These are phyloP conservation scores for Passerculus sandwichensis DNA, from an alignment of 2,797 vertebrate genomes.

Conservation along the genomic window DNA sequence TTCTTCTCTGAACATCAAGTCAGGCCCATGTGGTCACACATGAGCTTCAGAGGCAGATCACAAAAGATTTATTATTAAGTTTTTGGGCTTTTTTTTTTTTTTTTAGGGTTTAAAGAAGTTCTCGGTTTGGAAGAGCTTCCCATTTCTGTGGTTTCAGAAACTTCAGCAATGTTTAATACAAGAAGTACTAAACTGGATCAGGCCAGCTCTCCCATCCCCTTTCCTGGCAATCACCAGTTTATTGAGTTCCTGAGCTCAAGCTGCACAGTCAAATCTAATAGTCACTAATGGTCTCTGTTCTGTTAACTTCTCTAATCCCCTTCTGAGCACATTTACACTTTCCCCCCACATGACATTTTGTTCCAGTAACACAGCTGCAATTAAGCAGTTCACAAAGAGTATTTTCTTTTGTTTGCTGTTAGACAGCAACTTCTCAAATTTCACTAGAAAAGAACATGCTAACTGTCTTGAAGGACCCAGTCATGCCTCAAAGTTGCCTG, in stretches of 20 bases:
- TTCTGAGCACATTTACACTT: not conserved
- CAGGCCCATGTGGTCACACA: not conserved
- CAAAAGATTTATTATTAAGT: not conserved
- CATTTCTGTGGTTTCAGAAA: not conserved
- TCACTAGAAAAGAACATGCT: not conserved
- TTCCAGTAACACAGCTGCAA: not conserved
- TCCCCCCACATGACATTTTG: not conserved
- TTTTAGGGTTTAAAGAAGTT: not conserved
- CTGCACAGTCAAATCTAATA: not conserved
- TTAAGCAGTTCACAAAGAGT: not conserved
- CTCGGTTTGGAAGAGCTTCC: not conserved
- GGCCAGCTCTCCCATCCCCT: not conserved
- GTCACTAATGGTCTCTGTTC: not conserved
- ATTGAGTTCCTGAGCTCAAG: not conserved
- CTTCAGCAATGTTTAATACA: not conserved
- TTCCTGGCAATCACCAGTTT: not conserved
- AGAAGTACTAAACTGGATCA: not conserved
- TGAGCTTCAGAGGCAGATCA: not conserved
- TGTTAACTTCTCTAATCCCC: not conserved
- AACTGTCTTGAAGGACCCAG: not conserved
- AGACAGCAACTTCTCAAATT: not conserved
- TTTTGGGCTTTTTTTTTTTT: not conserved
- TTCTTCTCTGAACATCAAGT: not conserved
- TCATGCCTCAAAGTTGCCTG: not conserved
- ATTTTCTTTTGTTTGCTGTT: not conserved